Conservation (phyloP, 1,140 invertebrate genomes). For the Nilaparvata lugens region DNA sequence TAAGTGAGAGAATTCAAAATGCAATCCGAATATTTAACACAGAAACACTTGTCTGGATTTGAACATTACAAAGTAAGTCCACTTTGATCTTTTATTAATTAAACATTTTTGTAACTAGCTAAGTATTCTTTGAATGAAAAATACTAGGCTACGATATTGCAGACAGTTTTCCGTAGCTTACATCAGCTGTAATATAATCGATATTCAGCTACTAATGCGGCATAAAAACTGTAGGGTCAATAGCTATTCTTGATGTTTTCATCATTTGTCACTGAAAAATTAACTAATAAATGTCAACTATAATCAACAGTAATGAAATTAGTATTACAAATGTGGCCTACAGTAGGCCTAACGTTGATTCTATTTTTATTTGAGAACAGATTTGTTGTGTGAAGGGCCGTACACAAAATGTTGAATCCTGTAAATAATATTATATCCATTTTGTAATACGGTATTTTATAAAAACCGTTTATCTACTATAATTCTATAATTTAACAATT, state of each 20-base stretch:
- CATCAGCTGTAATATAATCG: neutral
- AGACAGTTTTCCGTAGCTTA: slow-evolving; percentile 2
- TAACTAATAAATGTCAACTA: no score
- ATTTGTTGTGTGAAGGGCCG: neutral
- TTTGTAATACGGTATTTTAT: no score
- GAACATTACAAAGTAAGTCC: slow-evolving; percentile 81
- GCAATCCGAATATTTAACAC: slow-evolving; percentile 53
- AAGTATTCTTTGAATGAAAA: no score
- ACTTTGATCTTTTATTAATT: no score
- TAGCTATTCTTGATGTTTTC: neutral
- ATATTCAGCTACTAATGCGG: neutral
- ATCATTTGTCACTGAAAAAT: neutral
- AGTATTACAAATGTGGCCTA: no score
- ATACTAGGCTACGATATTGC: no score
- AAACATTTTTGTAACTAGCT: no score
- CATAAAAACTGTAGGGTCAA: slow-evolving; percentile 14
- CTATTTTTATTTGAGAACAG: neutral
- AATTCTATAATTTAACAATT: no score
- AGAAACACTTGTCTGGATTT: slow-evolving; percentile 76
- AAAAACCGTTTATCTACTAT: no score
- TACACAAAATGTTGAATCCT: neutral
- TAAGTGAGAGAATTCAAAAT: neutral
- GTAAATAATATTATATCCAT: no score
- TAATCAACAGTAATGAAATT: no score
- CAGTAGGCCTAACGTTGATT: neutral